Evolutionary conservation across 2,113 vertebrate species (phyloP), one percentile per base, ranked within the genome.

Genomic region (Marcusenius ussheri): DNA sequence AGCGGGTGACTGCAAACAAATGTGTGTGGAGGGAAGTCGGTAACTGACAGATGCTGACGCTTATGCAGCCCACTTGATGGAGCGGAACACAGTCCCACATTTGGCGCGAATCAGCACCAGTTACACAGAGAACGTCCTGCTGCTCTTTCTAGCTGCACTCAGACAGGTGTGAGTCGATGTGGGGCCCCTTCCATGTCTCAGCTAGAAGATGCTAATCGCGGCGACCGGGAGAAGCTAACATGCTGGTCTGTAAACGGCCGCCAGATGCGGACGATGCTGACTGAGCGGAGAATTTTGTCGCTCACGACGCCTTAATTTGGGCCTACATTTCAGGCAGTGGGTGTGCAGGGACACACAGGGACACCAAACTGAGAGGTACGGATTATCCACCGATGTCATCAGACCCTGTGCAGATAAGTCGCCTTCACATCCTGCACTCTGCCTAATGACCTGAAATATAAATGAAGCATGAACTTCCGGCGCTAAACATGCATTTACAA

Each of bases 261-360:
- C 70, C 83, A 31, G 92, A 93, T 91, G 89, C 83, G 49, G 45
- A 35, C 53, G 85, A 90, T 66, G 74, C 58, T 83, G 80, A 74
- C 88, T 87, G 90, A 90, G 91, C 47, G 62, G 90, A 80, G 89
- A 87, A 93, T 94, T 91, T 92, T 74, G 92, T 90, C 89, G 90
- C 53, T 56, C 31, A 45, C 77, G 89, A 1, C 31, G 2, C 74
- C 90, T 91, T 58, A 91, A 93, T 91, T 91, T 62, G 85, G 80
- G 87, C 88, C 90, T 35, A 88, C 66, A 62, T 91, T 92, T 90
- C 87, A 58, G 86, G 56, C 35, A 51, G 53, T 86, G 42, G 90
- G 89, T 24, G 21, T 66, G 85, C 89, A 31, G 51, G 84, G 88
- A 88, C 84, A 89, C 89, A 62, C 77, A 83, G 88, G 62, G 19